Evolutionary conservation across 2,888 invertebrate genomes (phyloP).

Genomic region (Hypselothyrea guttata): DNA sequence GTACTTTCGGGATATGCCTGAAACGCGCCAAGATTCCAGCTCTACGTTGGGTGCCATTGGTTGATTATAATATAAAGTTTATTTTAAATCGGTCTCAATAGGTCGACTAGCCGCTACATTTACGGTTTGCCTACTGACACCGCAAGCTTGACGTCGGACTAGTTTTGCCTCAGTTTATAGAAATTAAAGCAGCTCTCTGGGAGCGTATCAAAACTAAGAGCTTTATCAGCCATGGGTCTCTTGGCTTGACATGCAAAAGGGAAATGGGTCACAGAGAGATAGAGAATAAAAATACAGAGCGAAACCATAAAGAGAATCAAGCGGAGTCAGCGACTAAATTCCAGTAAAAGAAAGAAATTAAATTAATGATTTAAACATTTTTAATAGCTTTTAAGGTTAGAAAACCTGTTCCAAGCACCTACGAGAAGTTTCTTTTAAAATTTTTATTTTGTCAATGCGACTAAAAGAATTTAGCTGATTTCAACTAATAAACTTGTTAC

Average conservation of each 20-base stretch:
- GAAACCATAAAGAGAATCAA: too few species aligned
- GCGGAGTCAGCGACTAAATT: too few species aligned
- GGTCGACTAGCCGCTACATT: constrained; percentile 36
- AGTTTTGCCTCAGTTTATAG: constrained; percentile 26
- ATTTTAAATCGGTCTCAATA: background rate
- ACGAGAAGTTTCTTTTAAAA: too few species aligned
- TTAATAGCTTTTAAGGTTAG: too few species aligned
- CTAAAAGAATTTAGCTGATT: too few species aligned
- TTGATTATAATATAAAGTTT: too few species aligned
- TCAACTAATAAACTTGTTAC: too few species aligned
- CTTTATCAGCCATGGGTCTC: constrained; percentile 1
- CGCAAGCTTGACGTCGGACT: constrained; percentile 33
- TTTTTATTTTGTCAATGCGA: too few species aligned
- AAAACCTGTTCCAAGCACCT: too few species aligned
- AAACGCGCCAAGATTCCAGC: constrained; percentile 68
- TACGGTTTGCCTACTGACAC: constrained; percentile 32
- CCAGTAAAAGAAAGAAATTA: too few species aligned
- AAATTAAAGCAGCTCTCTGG: constrained; percentile 48
- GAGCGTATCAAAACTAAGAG: constrained; percentile 21
- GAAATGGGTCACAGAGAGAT: background rate
- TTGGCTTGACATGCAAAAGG: background rate
- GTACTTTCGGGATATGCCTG: constrained; percentile 76
- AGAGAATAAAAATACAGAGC: too few species aligned
- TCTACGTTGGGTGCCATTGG: constrained; percentile 53
- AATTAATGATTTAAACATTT: too few species aligned